These are phyloP conservation scores for Noctua fimbriata DNA, from an alignment of 2,888 invertebrate species.

Conservation along the genomic window DNA sequence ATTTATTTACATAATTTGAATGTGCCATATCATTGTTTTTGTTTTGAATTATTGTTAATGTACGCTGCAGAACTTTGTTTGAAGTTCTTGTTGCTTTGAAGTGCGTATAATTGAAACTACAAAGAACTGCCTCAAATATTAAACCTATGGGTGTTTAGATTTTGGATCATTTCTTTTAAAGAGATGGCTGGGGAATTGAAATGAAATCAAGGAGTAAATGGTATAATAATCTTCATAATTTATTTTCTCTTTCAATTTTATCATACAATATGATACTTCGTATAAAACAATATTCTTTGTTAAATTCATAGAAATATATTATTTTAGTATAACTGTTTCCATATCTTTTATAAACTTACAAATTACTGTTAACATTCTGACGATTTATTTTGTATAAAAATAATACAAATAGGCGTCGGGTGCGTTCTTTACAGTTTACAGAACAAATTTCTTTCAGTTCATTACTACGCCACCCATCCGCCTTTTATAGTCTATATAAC, in stretches of 20 bases:
- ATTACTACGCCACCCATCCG: conserved; percentile 72
- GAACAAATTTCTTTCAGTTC: conserved; percentile 47
- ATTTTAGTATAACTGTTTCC: conserved; percentile 89
- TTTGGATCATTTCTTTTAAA: background rate
- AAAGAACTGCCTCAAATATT: conserved; percentile 5
- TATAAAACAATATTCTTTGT: conserved; percentile 91
- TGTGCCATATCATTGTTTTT: conserved; percentile 52
- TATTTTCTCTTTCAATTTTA: conserved; percentile 87
- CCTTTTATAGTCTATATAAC: conserved; percentile 83
- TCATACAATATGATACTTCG: conserved; percentile 89
- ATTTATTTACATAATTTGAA: conserved; percentile 58
- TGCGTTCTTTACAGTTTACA: conserved; percentile 61
- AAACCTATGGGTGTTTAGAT: background rate
- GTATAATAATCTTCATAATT: conserved; percentile 90
- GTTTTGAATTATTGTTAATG: conserved; percentile 25
- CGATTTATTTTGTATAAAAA: conserved; percentile 88
- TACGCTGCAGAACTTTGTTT: conserved; percentile 4
- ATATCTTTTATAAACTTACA: conserved; percentile 89
- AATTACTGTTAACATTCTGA: conserved; percentile 90
- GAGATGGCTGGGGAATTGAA: conserved; percentile 57
- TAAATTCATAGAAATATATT: conserved; percentile 90
- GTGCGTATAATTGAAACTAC: conserved; percentile 14
- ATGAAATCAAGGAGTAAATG: conserved; percentile 84
- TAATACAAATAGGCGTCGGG: conserved; percentile 84
- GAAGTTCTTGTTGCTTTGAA: conserved; percentile 1